phyloP scores from a whole-genome alignment of 1,140 invertebrate genomes.

The Camponotus pennsylvanicus region DNA sequence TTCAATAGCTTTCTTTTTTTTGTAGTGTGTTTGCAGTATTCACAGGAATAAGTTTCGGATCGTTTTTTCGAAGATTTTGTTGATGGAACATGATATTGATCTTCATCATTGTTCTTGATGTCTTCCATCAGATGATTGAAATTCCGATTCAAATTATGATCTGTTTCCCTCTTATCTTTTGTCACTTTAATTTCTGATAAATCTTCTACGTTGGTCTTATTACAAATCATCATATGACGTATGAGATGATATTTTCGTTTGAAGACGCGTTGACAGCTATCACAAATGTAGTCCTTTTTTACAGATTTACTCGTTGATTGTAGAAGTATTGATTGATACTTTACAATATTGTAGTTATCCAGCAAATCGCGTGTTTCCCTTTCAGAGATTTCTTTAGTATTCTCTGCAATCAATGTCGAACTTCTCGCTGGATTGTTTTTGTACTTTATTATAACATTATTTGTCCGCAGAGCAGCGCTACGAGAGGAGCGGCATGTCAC shows the following conservation, averaged over 20 bases:
- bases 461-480: constrained; percentile 18
- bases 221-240: constrained; percentile 12
- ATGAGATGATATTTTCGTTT: constrained; percentile 38
- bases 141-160: neutral
- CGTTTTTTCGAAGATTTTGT: constrained; percentile 39
- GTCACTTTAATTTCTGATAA: neutral
- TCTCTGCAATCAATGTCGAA: neutral
- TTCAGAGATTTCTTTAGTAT: neutral
- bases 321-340: neutral
- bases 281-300: constrained; percentile 15
- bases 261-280: constrained; percentile 30
- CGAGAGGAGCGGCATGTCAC: constrained; percentile 44
- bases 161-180: neutral
- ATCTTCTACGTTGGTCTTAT: neutral
- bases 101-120: neutral
- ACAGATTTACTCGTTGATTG: neutral
- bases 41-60: constrained; percentile 75
- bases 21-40: constrained; percentile 77
- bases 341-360: neutral
- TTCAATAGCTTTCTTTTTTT: constrained; percentile 77
- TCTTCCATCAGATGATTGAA: neutral
- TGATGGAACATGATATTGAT: neutral
- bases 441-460: constrained; percentile 29
- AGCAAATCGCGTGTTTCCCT: neutral
- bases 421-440: neutral